These are phyloP conservation scores for Microplitis demolitor DNA, from an alignment of 1,140 invertebrate genomes.

Conservation along the genomic window DNA sequence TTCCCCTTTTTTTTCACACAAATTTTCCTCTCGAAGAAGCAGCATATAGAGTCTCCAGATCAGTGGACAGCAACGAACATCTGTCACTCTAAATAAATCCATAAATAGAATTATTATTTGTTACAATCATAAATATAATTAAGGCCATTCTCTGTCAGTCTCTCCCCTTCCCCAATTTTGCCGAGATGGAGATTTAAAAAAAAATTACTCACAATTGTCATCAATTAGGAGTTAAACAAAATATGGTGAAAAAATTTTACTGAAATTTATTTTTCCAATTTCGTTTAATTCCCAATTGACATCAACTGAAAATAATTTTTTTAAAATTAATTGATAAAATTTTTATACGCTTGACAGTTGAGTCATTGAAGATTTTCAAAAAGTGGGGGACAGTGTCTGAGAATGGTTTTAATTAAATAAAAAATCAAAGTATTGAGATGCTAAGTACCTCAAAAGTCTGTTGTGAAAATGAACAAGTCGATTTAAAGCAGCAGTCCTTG, in stretches of 20 bases:
- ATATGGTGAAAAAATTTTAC: no score
- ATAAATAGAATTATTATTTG: conserved; percentile 26
- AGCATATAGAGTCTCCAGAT: conserved; percentile 67
- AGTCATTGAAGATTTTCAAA: no score
- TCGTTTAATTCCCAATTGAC: no score
- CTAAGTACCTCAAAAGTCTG: conserved; percentile 42
- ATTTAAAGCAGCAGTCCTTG: conserved; percentile 46
- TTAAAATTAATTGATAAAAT: no score
- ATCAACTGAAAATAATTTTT: no score
- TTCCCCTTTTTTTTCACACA: conserved; percentile 54
- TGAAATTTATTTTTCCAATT: no score
- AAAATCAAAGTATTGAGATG: conserved; percentile 7
- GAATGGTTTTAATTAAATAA: background rate
- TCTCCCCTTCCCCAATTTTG: background rate
- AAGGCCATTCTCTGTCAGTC: no score
- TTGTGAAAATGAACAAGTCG: conserved; percentile 52
- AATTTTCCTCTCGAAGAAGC: conserved; percentile 54
- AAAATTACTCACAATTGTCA: no score
- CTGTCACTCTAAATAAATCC: conserved; percentile 36
- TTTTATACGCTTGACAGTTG: no score
- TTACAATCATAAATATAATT: background rate
- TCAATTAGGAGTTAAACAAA: no score
- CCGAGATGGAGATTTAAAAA: background rate
- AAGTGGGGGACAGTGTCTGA: background rate
- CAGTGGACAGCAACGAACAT: conserved; percentile 61